Conservation (phyloP, 1,140 invertebrate species). For the Stenopsyche tienmushanensis region DNA sequence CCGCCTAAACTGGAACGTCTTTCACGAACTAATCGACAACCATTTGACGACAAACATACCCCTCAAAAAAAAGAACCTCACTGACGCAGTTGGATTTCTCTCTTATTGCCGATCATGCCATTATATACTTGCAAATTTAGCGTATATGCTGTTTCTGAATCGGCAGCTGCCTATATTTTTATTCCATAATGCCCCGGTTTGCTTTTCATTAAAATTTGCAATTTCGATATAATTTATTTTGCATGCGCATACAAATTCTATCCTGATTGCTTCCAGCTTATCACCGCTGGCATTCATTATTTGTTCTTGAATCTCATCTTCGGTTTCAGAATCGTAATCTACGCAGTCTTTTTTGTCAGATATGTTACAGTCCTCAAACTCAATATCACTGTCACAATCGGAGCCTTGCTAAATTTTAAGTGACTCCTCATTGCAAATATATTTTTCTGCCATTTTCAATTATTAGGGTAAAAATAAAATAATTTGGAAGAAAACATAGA, state of each 20-base stretch:
- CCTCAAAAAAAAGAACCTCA: too few relatives aligned
- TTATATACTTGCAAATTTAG: conserved; percentile 43
- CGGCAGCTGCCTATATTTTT: conserved; percentile 44
- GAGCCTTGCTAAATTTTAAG: conserved; percentile 2
- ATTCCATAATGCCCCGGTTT: conserved; percentile 52
- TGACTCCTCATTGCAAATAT: neutral
- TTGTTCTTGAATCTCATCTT: neutral
- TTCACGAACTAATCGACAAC: too few relatives aligned
- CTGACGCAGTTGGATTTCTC: conserved; percentile 4
- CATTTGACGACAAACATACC: too few relatives aligned
- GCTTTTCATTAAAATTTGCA: conserved; percentile 46
- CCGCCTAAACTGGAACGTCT: too few relatives aligned
- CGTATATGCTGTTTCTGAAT: conserved; percentile 43
- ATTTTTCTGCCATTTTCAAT: neutral
- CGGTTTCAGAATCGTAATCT: conserved; percentile 1
- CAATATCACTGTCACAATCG: conserved; percentile 3
- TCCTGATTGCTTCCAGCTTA: conserved; percentile 14
- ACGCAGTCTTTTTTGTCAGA: neutral
- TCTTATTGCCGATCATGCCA: conserved; percentile 39
- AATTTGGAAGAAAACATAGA: neutral
- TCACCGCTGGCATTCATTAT: neutral
- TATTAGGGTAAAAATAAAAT: conserved; percentile 1
- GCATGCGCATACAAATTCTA: conserved; percentile 18
- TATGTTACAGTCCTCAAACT: conserved; percentile 1
- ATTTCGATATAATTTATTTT: conserved; percentile 31